Conservation (phyloP, 1,140 invertebrate species). For the Leptinotarsa undecemlineata region DNA sequence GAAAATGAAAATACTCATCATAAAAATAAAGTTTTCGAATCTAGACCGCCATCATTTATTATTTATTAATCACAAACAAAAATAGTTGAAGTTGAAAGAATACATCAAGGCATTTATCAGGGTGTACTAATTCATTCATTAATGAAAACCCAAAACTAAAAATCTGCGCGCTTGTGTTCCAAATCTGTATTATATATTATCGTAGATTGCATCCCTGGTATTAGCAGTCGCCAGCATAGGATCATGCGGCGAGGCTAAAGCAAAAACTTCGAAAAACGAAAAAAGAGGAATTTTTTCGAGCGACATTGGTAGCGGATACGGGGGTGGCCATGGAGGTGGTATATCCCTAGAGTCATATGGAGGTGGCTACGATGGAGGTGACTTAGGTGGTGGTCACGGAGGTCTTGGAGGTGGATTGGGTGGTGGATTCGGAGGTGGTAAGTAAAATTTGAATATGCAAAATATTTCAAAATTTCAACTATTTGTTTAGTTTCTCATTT, state of each 20-base stretch:
- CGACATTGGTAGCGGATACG: conserved; percentile 40
- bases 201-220: conserved; percentile 44
- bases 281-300: conserved; percentile 49
- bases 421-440: conserved; percentile 43
- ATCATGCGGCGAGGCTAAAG: conserved; percentile 40
- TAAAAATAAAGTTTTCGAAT: too few relatives aligned
- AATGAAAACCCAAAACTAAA: too few relatives aligned
- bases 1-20: too few relatives aligned
- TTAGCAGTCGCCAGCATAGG: conserved; percentile 45
- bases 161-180: too few relatives aligned
- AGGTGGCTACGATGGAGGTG: conserved; percentile 34
- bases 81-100: too few relatives aligned
- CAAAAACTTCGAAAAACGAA: conserved; percentile 42
- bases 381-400: conserved; percentile 28
- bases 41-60: too few relatives aligned
- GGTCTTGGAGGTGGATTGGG: conserved; percentile 31
- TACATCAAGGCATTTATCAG: too few relatives aligned
- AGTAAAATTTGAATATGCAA: conserved; percentile 13
- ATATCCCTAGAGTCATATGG: conserved; percentile 24
- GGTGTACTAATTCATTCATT: too few relatives aligned
- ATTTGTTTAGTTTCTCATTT: background rate
- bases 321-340: conserved; percentile 36
- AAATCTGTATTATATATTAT: too few relatives aligned
- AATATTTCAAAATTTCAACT: background rate
- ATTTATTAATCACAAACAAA: too few relatives aligned